These are phyloP conservation scores for Drosophila ambigua DNA, from an alignment of 1,140 invertebrate genomes.

Conservation along the genomic window DNA sequence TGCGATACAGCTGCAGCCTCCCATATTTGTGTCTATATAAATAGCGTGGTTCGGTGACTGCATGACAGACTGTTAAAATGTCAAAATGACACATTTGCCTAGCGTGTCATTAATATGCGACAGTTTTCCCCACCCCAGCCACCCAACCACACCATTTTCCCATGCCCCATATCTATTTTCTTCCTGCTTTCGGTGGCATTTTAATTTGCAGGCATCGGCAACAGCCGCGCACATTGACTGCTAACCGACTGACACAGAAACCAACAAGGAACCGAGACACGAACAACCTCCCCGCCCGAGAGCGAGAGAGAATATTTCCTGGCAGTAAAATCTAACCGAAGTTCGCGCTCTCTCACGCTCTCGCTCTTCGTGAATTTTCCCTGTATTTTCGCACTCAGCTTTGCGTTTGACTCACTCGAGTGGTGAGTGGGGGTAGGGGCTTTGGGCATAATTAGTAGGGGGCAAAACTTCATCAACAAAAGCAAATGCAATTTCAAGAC, in stretches of 20 bases:
- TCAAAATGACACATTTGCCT: conserved; percentile 82
- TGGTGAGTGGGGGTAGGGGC: neutral
- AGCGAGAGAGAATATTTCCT: conserved; percentile 36
- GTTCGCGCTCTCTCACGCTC: neutral
- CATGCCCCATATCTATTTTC: conserved; percentile 11
- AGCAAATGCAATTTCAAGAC: conserved; percentile 46
- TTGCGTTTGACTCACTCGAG: conserved; percentile 6
- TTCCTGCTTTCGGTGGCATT: conserved; percentile 50
- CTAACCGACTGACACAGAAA: conserved; percentile 81
- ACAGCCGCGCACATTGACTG: conserved; percentile 66
- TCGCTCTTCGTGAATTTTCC: conserved; percentile 54
- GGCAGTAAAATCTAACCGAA: neutral
- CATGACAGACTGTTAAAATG: conserved; percentile 82
- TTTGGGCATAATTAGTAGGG: conserved; percentile 32
- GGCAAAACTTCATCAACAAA: conserved; percentile 38
- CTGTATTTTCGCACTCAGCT: conserved; percentile 57
- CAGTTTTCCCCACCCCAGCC: conserved; percentile 41
- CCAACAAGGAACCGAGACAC: conserved; percentile 34
- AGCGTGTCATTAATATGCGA: conserved; percentile 82
- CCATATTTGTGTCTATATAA: conserved; percentile 63
- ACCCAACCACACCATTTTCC: neutral
- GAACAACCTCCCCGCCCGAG: conserved; percentile 24
- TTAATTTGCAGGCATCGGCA: conserved; percentile 63
- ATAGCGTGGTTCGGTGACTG: conserved; percentile 77
- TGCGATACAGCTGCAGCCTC: conserved; percentile 64